phyloP scores from a whole-genome alignment of 23 tunicate species.

The Ascidia mentula region DNA sequence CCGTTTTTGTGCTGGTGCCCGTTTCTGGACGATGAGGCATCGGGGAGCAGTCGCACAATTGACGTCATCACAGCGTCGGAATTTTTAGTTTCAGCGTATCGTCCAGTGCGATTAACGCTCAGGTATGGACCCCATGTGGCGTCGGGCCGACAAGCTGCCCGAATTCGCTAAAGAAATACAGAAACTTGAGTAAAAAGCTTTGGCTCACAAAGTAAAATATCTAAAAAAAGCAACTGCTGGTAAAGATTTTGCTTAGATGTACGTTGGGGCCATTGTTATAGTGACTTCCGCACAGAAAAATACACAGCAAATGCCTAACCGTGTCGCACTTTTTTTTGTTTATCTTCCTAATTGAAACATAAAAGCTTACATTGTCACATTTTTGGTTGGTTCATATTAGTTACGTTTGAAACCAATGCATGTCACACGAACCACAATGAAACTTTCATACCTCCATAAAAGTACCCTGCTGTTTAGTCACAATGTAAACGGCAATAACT shows the following conservation, averaged over 20 bases:
- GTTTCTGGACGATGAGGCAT: background rate
- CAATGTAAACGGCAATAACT: conserved; percentile 15
- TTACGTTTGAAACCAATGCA: background rate
- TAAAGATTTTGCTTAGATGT: no score
- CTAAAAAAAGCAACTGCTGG: no score
- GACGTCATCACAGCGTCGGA: background rate
- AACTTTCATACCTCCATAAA: conserved; percentile 19
- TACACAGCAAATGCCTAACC: no score
- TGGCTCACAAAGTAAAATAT: no score
- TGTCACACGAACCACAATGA: no score
- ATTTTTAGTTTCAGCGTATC: conserved; percentile 3
- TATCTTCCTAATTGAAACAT: no score
- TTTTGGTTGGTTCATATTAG: background rate
- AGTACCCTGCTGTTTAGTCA: conserved; percentile 26
- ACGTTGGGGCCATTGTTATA: no score
- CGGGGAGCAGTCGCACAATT: background rate
- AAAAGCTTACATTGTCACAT: background rate
- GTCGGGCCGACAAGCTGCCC: conserved; percentile 23
- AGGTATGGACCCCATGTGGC: conserved; percentile 41
- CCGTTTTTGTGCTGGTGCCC: background rate
- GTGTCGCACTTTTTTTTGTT: no score
- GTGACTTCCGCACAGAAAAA: no score
- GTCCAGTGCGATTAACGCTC: conserved; percentile 25
- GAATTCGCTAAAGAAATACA: conserved; percentile 37
- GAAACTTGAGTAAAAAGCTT: no score